These are phyloP conservation scores for Beris chalybata DNA, from an alignment of 2,888 invertebrate genomes.

Conservation along the genomic window DNA sequence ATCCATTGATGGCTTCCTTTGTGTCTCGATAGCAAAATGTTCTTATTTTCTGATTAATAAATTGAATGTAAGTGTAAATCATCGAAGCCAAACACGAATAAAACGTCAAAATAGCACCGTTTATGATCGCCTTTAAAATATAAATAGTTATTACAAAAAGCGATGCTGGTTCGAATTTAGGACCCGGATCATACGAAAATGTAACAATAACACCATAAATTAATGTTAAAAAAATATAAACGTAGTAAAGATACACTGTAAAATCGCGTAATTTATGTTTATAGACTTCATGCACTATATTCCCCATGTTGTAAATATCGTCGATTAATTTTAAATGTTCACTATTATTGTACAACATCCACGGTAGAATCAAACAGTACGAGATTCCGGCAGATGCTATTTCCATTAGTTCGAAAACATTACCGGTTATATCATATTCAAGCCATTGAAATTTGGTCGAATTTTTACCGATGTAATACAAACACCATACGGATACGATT, in stretches of 20 bases:
- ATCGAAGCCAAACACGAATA: conserved; percentile 20
- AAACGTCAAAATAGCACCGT: neutral
- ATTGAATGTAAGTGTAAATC: conserved; percentile 8
- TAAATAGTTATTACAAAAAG: conserved; percentile 13
- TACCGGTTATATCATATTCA: conserved; percentile 24
- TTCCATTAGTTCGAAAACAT: conserved; percentile 19
- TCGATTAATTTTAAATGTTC: conserved; percentile 12
- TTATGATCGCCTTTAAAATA: neutral
- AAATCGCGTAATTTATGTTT: neutral
- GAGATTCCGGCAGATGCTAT: conserved; percentile 9
- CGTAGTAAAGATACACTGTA: neutral
- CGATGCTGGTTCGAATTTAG: conserved; percentile 3
- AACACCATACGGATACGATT: neutral
- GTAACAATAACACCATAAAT: conserved; percentile 3
- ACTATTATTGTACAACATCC: conserved; percentile 5
- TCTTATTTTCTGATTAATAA: conserved; percentile 21
- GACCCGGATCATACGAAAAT: conserved; percentile 6
- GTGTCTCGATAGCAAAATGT: conserved; percentile 1
- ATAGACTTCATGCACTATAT: neutral
- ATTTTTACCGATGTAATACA: conserved; percentile 6
- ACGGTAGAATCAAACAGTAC: neutral
- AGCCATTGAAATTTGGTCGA: conserved; percentile 11
- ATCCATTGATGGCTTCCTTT: neutral
- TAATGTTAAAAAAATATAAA: neutral
- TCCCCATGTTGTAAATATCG: conserved; percentile 7